Evolutionary conservation across 2,113 vertebrate genomes (phyloP), one percentile per base, ranked within the genome.

Genomic region (Leptobrachium leishanense): DNA sequence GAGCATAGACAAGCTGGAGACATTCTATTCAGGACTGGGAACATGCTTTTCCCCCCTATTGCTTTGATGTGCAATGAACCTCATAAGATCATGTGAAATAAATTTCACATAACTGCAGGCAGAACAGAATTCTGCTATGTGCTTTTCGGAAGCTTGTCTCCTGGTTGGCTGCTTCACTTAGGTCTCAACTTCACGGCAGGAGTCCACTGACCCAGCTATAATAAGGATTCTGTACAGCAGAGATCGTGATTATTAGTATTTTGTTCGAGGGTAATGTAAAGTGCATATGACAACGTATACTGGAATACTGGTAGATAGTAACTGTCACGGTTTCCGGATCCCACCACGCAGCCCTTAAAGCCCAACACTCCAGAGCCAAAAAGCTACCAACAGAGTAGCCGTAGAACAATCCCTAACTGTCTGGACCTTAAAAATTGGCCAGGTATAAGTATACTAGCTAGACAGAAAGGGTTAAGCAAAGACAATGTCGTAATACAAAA

Each of bases 81-180:
- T 70, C 65, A 68, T 57, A 20, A 70, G 43, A 81, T 62, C 2
- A 74, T 71, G 65, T 43, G 70, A 82, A 70, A 77, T 67, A 53
- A 67, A 72, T 15, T 75, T 70, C 71, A 80, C 42, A 70, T 2
- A 9, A 43, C 66, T 63, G 55, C 31, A 39, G 2, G 40, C 4
- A 74, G 65, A 79, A 79, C 82, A 42, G 31, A 43, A 75, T 31
- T 31, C 20, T 31, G 20, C 20, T 31, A 31, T 31, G 20, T 31
- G 20, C 20, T 31, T 31, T 31, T 31, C 20, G 20, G 20, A 31
- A 50, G 8, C 46, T 50, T 50, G 4, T 50, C 55, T 59, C 55
- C 15, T 3, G 3, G 6, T 59, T 11, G 6, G 55, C 13, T 12
- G 3, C 55, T n/a, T 9, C 13, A 59, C 11, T 5, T 59, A 59